Percentiles rank a stretch among this genome's conserved stretches.
Conservation (phyloP, 2,113 vertebrate species). For the Pseudorhombus dupliciocellatus region DNA sequence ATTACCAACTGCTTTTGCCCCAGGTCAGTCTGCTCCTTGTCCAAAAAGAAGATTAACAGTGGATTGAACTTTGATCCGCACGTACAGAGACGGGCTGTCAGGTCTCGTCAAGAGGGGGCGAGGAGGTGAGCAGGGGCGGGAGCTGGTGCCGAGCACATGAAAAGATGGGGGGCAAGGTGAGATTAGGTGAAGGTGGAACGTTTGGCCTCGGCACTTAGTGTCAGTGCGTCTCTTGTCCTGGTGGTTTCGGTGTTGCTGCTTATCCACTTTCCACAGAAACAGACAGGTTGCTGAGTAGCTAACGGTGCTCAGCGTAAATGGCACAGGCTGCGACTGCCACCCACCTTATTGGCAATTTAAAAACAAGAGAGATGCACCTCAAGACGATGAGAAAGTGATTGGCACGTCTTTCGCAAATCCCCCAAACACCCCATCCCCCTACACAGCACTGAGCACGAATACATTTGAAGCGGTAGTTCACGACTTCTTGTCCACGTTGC, state of each 20-base stretch:
- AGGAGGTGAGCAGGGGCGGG: slow-evolving; percentile 26
- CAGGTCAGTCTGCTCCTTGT: slow-evolving; percentile 44
- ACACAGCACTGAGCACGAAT: slow-evolving; percentile 1
- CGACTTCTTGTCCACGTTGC: slow-evolving; percentile 1
- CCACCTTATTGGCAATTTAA: slow-evolving; percentile 30
- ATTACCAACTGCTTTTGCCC: slow-evolving; percentile 50
- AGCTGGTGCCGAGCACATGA: slow-evolving; percentile 13
- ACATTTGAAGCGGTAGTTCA: slow-evolving; percentile 14
- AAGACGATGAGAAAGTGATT: slow-evolving; percentile 26
- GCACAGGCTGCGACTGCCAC: background rate
- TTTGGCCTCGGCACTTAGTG: background rate
- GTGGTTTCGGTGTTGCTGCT: too few species aligned
- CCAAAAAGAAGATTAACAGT: slow-evolving; percentile 54
- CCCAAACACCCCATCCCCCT: slow-evolving; percentile 22
- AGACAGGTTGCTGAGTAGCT: background rate
- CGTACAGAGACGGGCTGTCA: slow-evolving; percentile 31
- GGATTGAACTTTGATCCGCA: slow-evolving; percentile 61
- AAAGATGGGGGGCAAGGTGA: slow-evolving; percentile 3
- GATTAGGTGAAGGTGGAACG: slow-evolving; percentile 2
- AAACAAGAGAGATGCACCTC: slow-evolving; percentile 16
- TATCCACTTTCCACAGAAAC: background rate
- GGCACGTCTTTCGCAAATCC: slow-evolving; percentile 27
- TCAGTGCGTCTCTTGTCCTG: background rate
- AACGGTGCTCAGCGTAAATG: background rate
- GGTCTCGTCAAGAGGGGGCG: slow-evolving; percentile 20